Conservation (phyloP, 2,888 invertebrate species). For the Cinara cedri region DNA sequence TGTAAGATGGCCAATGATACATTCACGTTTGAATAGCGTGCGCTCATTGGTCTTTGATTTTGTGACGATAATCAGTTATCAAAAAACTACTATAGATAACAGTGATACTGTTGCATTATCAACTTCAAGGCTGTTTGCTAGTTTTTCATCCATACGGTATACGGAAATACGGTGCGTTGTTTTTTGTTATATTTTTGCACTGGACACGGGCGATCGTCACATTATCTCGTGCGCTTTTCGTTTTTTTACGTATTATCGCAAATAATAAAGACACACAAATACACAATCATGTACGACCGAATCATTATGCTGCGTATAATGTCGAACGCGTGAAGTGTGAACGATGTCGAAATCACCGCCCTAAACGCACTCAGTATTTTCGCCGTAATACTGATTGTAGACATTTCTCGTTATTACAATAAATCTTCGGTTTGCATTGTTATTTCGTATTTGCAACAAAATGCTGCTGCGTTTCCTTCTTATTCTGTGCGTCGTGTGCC, state of each 20-base stretch:
- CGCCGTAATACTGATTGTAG: background rate
- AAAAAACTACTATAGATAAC: background rate
- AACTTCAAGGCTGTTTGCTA: conserved; percentile 1
- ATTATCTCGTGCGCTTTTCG: background rate
- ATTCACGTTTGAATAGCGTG: conserved; percentile 3
- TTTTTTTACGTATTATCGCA: background rate
- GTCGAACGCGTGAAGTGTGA: background rate
- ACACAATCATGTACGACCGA: background rate
- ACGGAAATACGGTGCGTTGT: too few relatives aligned
- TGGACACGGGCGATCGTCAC: background rate
- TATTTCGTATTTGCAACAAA: background rate
- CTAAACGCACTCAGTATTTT: background rate
- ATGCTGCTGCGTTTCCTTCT: background rate
- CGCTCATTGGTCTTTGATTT: background rate
- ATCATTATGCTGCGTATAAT: background rate
- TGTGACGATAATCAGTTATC: conserved; percentile 34
- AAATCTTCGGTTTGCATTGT: too few relatives aligned
- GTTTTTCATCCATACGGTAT: background rate
- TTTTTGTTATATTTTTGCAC: background rate
- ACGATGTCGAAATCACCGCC: background rate
- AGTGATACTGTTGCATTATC: background rate
- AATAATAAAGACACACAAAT: conserved; percentile 2
- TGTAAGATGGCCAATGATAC: conserved; percentile 16
- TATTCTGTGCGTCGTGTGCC: background rate
- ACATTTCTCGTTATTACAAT: background rate